A percentile compares a stretch with the other conserved stretches of the same genome.
phyloP scores from a whole-genome alignment of 2,888 invertebrate genomes.

The Latheticus oryzae region DNA sequence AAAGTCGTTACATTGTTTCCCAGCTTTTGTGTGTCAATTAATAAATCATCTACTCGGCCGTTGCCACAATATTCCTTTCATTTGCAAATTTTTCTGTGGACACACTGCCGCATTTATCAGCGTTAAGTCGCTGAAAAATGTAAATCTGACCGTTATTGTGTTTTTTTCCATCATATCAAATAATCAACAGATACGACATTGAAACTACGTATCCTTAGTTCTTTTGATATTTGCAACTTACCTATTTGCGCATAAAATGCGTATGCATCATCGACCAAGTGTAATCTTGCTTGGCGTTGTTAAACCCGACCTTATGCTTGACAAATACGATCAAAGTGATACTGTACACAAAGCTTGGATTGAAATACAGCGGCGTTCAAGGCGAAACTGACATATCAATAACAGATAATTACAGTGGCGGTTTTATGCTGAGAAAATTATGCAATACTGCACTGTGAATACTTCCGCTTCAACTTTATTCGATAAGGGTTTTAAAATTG shows the following conservation, averaged over 20 bases:
- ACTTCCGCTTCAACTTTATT: too few relatives aligned
- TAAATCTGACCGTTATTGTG: not conserved
- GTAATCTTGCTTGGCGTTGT: constrained; percentile 24
- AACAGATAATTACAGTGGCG: constrained; percentile 18
- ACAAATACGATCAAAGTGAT: constrained; percentile 31
- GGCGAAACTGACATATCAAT: constrained; percentile 17
- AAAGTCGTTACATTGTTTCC: constrained; percentile 23
- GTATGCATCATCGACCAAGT: constrained; percentile 30
- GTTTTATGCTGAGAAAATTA: too few relatives aligned
- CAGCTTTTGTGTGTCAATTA: constrained; percentile 35
- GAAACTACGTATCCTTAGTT: constrained; percentile 17
- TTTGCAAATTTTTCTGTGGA: constrained; percentile 25
- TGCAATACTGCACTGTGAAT: too few relatives aligned
- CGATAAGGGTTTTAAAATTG: too few relatives aligned
- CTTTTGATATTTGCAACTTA: constrained; percentile 31
- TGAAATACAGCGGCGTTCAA: constrained; percentile 11
- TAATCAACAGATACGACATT: constrained; percentile 11
- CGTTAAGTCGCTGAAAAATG: constrained; percentile 24
- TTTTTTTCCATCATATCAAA: constrained; percentile 10
- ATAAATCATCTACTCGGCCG: constrained; percentile 26
- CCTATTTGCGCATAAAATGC: constrained; percentile 28
- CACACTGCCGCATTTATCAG: constrained; percentile 21
- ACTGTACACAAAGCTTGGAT: constrained; percentile 12
- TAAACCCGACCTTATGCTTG: constrained; percentile 27
- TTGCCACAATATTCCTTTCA: constrained; percentile 28